Evolutionary conservation across 2,797 vertebrate species (phyloP).

Genomic region (Holocentrus rufus): DNA sequence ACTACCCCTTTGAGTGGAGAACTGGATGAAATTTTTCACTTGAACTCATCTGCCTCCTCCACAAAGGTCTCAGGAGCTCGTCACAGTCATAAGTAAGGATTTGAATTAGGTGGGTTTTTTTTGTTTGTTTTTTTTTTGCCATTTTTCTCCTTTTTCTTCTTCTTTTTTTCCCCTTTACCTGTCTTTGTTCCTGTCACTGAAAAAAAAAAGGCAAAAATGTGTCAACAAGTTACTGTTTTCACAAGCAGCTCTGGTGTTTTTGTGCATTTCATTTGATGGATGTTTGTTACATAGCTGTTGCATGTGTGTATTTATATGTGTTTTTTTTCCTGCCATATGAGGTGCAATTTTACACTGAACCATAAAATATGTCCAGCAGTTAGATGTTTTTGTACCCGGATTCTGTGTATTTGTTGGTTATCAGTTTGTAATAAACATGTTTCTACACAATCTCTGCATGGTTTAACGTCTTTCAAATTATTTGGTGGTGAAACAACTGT

Average conservation of each 20-base stretch:
- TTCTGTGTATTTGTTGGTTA: constrained; percentile 68
- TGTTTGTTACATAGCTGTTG: constrained; percentile 59
- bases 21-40: constrained; percentile 58
- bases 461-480: constrained; percentile 29
- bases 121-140: constrained; percentile 2
- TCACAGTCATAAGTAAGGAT: constrained; percentile 21
- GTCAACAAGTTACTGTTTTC: constrained; percentile 12
- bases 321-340: constrained; percentile 53
- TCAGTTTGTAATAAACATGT: constrained; percentile 70
- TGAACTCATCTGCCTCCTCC: constrained; percentile 49
- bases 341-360: constrained; percentile 48
- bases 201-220: constrained; percentile 24
- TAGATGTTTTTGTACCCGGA: constrained; percentile 63
- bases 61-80: constrained; percentile 50
- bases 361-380: constrained; percentile 24
- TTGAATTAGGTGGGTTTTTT: not conserved
- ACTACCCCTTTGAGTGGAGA: constrained; percentile 40
- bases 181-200: constrained; percentile 37
- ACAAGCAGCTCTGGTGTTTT: constrained; percentile 58
- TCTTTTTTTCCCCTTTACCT: not conserved
- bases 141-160: not conserved
- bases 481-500: not conserved
- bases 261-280: constrained; percentile 61
- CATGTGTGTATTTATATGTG: constrained; percentile 75
- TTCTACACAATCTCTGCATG: constrained; percentile 46